Evolutionary conservation across 2,888 invertebrate genomes (phyloP).

Genomic region (Orthosia cruda): DNA sequence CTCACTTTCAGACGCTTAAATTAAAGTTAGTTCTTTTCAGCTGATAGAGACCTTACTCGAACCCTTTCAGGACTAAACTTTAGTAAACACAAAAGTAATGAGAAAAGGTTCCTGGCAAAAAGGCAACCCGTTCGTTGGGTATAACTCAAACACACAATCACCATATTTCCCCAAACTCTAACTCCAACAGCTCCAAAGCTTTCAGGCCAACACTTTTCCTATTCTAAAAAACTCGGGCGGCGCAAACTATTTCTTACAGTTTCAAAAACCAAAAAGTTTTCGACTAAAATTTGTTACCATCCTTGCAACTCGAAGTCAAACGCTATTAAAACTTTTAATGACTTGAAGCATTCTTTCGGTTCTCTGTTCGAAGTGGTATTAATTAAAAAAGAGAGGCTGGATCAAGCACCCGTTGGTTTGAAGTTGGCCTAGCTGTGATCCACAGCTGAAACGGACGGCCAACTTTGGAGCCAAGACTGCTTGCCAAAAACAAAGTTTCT

Average conservation of each 20-base stretch:
- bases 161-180: conserved; percentile 50
- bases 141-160: conserved; percentile 37
- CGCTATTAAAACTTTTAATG: conserved; percentile 92
- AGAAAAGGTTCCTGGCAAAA: background rate
- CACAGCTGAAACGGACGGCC: conserved; percentile 70
- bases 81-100: conserved; percentile 11
- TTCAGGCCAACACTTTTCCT: conserved; percentile 41
- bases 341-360: conserved; percentile 90
- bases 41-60: background rate
- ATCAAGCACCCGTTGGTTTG: conserved; percentile 81
- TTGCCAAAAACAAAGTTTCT: conserved; percentile 76
- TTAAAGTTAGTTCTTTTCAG: background rate
- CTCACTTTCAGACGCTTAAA: no score
- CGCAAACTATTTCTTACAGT: conserved; percentile 73
- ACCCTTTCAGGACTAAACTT: conserved; percentile 3
- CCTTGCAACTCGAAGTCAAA: conserved; percentile 85
- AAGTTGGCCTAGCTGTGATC: conserved; percentile 75
- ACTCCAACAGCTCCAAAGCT: conserved; percentile 42
- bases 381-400: conserved; percentile 90
- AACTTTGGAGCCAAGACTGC: conserved; percentile 64
- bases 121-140: background rate
- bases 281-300: conserved; percentile 87
- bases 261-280: conserved; percentile 80
- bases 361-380: conserved; percentile 90
- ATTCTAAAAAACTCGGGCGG: conserved; percentile 63